Base-by-base conservation (phyloP, 2,797 vertebrate species). In the Todus mexicanus region DNA sequence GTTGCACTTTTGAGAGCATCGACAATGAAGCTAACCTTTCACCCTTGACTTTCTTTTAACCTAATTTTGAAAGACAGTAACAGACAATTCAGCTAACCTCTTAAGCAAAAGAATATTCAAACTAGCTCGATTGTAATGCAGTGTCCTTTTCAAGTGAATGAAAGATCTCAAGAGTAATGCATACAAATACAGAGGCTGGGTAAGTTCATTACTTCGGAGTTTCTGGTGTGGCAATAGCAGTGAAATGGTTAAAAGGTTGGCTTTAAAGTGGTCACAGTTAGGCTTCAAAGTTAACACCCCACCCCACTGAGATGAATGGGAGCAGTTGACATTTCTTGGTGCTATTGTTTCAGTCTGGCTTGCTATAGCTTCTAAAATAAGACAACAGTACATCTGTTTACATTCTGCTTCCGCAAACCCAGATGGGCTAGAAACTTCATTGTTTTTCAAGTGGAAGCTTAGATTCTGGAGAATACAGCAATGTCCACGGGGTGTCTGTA, bases 281-380 rank as follows among this genome's bases (percentile, higher is more conserved):
- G 94, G 95, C 96, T 97, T 96, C 96, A 97, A 97, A 97, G 95
- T 96, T 97, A 96, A 97, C 97, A 96, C 93, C 92, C 93, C 93
- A 93, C 91, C 95, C 95, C 92, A 96, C 93, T 94, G 96, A 96
- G 96, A 95, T 97, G 94, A 97, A 97, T 97, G 94, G 92, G 89
- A 95, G 83, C 90, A 96, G 96, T 97, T 96, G 95, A 96, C 90
- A 90, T 96, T 96, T 97, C 96, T 94, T 86, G 92, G 92, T 87
- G 84, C 95, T 94, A 96, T 97, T 97, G 97, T 97, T 97, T 96
- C 94, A 94, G 89, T 92, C 90, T 95, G 95, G 86, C 88, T 95
- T 95, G 88, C 89, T 94, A 83, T 91, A 94, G 94, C 90, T 97
- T 95, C 96, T 96, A 96, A 96, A 96, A 96, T 92, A 96, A 97